These are phyloP conservation scores for Xestia rhomboidea DNA, from an alignment of 2,888 invertebrate species.

Conservation along the genomic window DNA sequence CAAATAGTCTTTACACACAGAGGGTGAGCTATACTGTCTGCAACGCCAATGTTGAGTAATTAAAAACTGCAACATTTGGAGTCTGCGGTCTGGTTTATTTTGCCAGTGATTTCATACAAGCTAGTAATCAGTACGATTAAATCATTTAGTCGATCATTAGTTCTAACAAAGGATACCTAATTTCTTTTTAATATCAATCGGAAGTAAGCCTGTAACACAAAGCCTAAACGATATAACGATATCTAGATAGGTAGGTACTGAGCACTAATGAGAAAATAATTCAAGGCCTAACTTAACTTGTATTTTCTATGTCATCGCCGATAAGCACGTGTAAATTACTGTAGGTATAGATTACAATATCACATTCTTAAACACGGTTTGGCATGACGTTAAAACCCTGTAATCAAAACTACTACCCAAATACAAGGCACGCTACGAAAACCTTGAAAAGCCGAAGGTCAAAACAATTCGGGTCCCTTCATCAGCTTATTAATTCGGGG, in stretches of 20 bases:
- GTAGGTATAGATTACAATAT: conserved; percentile 46
- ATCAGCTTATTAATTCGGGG: conserved; percentile 79
- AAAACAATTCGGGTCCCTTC: conserved; percentile 75
- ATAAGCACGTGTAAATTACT: conserved; percentile 42
- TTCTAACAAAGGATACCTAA: background rate
- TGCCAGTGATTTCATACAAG: background rate
- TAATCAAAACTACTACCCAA: conserved; percentile 64
- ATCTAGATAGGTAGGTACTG: background rate
- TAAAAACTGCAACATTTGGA: conserved; percentile 27
- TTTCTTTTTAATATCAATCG: conserved; percentile 29
- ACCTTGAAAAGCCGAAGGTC: conserved; percentile 78
- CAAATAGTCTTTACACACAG: conserved; percentile 44
- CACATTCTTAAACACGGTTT: conserved; percentile 46
- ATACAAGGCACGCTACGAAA: conserved; percentile 65
- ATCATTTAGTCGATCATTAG: background rate
- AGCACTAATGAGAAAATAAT: conserved; percentile 48
- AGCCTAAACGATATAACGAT: conserved; percentile 18
- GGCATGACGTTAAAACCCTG: conserved; percentile 52
- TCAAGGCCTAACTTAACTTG: conserved; percentile 32
- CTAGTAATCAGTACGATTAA: background rate
- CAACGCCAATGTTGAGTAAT: conserved; percentile 12
- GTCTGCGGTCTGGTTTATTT: conserved; percentile 5
- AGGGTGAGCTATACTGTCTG: conserved; percentile 40
- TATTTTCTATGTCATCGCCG: conserved; percentile 6
- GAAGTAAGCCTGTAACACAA: background rate